Conservation (phyloP, 2,113 vertebrate genomes). For the Ailuropoda melanoleuca region DNA sequence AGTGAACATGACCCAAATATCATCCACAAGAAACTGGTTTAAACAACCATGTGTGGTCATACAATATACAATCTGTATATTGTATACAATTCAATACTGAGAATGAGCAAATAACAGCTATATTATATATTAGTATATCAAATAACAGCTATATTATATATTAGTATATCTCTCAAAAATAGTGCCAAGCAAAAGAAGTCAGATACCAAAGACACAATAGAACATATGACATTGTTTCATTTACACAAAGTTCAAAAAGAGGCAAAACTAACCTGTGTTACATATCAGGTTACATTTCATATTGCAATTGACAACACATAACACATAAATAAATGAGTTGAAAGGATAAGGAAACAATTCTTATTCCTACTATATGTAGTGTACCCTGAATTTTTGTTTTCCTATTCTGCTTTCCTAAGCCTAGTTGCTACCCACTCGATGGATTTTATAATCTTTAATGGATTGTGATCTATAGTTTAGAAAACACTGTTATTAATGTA, state of each 20-base stretch:
- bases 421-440: neutral
- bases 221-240: neutral
- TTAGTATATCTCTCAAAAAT: neutral
- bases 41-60: neutral
- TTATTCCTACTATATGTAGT: neutral
- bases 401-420: neutral
- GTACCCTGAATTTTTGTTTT: neutral
- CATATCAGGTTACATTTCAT: neutral
- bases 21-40: neutral
- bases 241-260: neutral
- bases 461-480: neutral
- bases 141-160: neutral
- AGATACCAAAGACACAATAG: neutral
- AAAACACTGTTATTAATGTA: neutral
- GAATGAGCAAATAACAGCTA: neutral
- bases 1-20: neutral
- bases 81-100: neutral
- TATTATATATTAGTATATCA: neutral
- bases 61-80: neutral
- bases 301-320: accelerated
- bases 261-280: neutral
- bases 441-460: neutral
- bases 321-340: neutral
- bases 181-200: neutral
- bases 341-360: neutral